A percentile compares a stretch with the other conserved stretches of the same genome.
phyloP scores from a whole-genome alignment of 2,113 vertebrate genomes.

The Nothoprocta perdicaria region DNA sequence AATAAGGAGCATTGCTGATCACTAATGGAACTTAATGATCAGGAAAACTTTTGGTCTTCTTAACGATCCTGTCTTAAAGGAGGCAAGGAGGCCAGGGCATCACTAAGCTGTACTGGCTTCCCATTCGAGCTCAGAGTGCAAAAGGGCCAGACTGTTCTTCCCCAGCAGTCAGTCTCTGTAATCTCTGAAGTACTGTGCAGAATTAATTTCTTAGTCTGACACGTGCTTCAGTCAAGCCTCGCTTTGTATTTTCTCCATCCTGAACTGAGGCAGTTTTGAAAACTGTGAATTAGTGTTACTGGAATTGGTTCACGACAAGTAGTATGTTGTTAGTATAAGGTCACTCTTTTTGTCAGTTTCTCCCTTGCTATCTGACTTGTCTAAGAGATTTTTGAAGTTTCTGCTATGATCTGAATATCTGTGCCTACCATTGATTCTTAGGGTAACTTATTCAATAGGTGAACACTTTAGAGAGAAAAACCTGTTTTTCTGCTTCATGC shows the following conservation, averaged over 20 bases:
- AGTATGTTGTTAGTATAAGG: background rate
- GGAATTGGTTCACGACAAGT: background rate
- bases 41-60: background rate
- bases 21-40: background rate
- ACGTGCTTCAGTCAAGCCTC: background rate
- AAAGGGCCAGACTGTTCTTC: fast-evolving
- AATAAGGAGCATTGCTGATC: background rate
- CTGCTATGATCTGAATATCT: background rate
- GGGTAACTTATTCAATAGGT: background rate
- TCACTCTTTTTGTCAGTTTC: background rate
- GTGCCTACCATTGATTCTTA: background rate
- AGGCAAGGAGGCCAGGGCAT: background rate
- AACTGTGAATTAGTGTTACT: background rate
- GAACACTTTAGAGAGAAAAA: background rate
- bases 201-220: background rate
- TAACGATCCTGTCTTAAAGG: background rate
- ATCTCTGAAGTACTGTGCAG: background rate
- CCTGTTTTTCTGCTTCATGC: background rate
- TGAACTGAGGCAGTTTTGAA: background rate
- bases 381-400: background rate
- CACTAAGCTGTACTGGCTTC: background rate
- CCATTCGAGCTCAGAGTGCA: background rate
- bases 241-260: background rate
- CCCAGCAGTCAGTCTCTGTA: background rate
- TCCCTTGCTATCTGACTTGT: background rate